Evolutionary conservation across 2,797 vertebrate genomes (phyloP).

Genomic region (Oreochromis grahami): DNA sequence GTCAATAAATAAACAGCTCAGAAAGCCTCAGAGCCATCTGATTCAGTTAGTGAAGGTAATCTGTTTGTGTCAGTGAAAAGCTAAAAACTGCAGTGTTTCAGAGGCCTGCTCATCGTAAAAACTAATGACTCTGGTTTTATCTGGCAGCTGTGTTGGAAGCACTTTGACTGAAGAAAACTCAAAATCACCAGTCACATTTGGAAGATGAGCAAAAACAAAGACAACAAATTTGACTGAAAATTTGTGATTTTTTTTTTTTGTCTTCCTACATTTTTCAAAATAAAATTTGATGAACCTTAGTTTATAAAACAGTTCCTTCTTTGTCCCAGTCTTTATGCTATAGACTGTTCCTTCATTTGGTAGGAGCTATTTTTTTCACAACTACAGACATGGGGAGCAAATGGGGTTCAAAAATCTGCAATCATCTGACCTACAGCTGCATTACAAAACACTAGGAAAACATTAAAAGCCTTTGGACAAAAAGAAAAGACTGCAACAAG

Average conservation of each 20-base stretch:
- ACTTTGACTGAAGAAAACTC: neutral
- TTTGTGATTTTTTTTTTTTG: neutral
- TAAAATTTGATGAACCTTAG: neutral
- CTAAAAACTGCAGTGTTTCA: slow-evolving; percentile 35
- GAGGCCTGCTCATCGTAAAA: neutral
- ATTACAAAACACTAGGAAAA: neutral
- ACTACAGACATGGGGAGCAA: neutral
- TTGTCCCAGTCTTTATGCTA: neutral
- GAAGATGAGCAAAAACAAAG: neutral
- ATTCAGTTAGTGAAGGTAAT: slow-evolving; percentile 47
- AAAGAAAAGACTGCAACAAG: neutral
- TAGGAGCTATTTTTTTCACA: neutral
- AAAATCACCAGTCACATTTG: neutral
- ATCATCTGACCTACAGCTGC: neutral
- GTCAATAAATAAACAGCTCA: slow-evolving; percentile 41
- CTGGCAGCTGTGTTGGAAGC: neutral
- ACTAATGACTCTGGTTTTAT: neutral
- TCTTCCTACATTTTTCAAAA: neutral
- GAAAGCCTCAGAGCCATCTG: slow-evolving; percentile 41
- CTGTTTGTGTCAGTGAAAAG: slow-evolving; percentile 50
- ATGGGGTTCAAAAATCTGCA: neutral
- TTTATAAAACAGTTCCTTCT: neutral
- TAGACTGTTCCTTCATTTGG: neutral
- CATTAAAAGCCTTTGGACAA: neutral
- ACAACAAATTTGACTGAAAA: neutral